Percentiles rank a stretch among this genome's conserved stretches.
Evolutionary conservation across 2,888 invertebrate genomes (phyloP).

Genomic region (Apamea crenata): DNA sequence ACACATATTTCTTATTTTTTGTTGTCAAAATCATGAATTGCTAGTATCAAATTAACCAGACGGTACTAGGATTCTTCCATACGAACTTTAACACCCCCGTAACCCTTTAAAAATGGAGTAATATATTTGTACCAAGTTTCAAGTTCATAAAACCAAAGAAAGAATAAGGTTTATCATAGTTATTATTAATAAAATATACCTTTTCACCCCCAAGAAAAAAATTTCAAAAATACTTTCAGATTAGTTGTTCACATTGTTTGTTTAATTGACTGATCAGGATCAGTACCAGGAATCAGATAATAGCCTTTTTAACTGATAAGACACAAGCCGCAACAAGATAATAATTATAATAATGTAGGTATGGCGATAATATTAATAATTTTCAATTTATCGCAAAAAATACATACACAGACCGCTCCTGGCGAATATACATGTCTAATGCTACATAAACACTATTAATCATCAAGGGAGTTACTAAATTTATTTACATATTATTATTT

Average conservation of each 20-base stretch:
- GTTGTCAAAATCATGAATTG: too few relatives aligned
- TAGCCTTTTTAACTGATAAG: constrained; percentile 33
- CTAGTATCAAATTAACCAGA: too few relatives aligned
- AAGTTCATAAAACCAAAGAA: neutral
- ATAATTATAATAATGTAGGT: constrained; percentile 4
- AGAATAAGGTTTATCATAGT: too few relatives aligned
- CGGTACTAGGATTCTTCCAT: too few relatives aligned
- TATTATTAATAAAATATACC: neutral
- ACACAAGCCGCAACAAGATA: constrained; percentile 13
- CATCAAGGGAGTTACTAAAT: constrained; percentile 2
- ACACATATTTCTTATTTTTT: too few relatives aligned
- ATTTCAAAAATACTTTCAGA: neutral
- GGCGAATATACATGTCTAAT: constrained; percentile 11
- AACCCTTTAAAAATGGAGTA: too few relatives aligned
- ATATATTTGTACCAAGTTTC: neutral
- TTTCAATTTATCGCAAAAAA: neutral
- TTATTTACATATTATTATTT: constrained; percentile 50
- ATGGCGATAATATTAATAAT: neutral
- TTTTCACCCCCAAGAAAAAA: neutral
- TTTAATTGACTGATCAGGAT: neutral
- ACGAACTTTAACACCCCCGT: too few relatives aligned
- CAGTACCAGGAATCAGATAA: neutral
- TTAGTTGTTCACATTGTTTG: neutral
- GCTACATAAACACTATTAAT: constrained; percentile 27
- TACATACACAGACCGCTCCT: constrained; percentile 9